Evolutionary conservation across 2,797 vertebrate genomes (phyloP).

Genomic region (Melanogrammus aeglefinus): DNA sequence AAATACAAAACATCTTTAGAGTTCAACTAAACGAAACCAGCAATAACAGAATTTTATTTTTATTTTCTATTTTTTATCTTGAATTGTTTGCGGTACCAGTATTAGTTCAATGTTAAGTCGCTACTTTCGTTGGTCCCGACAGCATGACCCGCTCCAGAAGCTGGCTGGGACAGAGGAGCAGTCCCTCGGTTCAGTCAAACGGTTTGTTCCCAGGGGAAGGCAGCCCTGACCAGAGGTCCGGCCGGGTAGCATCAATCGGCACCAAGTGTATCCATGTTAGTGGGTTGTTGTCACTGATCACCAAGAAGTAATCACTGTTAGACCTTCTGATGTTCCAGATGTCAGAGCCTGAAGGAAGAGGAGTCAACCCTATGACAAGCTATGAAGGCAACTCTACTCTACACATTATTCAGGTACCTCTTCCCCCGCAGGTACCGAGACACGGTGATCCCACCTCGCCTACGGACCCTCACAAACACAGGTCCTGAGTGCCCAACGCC

Average conservation of each 20-base stretch:
- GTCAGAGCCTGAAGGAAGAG: not conserved
- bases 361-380: not conserved
- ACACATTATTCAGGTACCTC: not conserved
- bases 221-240: not conserved
- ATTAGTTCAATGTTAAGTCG: not conserved
- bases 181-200: not conserved
- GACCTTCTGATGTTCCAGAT: not conserved
- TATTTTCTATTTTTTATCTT: too few species aligned
- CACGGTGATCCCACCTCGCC: not conserved
- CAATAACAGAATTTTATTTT: too few species aligned
- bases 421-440: not conserved
- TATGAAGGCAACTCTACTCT: not conserved
- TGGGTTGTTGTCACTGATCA: not conserved
- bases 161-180: not conserved
- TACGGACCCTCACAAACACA: not conserved
- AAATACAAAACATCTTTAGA: not conserved
- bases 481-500: slow-evolving; percentile 8
- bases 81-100: not conserved
- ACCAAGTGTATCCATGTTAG: not conserved
- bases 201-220: not conserved
- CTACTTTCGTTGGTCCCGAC: not conserved
- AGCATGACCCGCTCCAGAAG: not conserved
- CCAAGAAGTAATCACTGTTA: not conserved
- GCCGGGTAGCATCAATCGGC: not conserved
- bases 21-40: not conserved